Evolutionary conservation across 2,888 invertebrate genomes (phyloP), one percentile per base, ranked within the genome.

Genomic region (Ectemnius lituratus): DNA sequence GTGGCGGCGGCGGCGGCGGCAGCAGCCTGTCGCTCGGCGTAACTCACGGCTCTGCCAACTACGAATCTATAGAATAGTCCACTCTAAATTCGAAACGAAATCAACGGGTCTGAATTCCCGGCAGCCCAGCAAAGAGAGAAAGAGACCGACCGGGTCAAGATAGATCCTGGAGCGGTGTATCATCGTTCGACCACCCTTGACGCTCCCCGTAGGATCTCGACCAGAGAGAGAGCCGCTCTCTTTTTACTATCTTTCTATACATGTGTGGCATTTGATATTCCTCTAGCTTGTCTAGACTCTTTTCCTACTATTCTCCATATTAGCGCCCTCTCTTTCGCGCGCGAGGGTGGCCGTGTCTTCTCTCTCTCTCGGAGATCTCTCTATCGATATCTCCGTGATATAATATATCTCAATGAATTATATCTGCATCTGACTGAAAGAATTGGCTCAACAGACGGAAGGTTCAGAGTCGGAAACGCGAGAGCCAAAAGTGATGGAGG

Each of bases 61-160:
- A 87, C 88, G 81, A 82, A 82, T 85, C 87, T 87, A 88, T 37
- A 37, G 37, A 11, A 37, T 37, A 71, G 84, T 87, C 86, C 89
- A 89, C 88, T 89, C 88, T 89, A 89, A 89, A 89, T 90, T 90
- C 88, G 89, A 89, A 90, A 90, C 88, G 84, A 87, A 88, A 86
- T 82, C 74, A 83, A 84, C 81, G 75, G 73, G 81, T 68, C 63
- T 75, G 74, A 76, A 46, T 68, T 70, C 52, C 56, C 79, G 68
- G 67, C 67, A 16, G 49, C 28, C 59, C 62, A 20, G 73, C 58
- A 64, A 62, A 67, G 63, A 72, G 63, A 67, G 60, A 23, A 23
- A 67, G 64, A 37, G 67, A 59, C 49, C 66, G 46, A 60, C 67
- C 64, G 57, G 58, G 72, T 70, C 75, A 60, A 62, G 64, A 28